A percentile compares a stretch with the other conserved stretches of the same genome.
Conservation (phyloP, 2,113 vertebrate species). For the Odobenus rosmarus region DNA sequence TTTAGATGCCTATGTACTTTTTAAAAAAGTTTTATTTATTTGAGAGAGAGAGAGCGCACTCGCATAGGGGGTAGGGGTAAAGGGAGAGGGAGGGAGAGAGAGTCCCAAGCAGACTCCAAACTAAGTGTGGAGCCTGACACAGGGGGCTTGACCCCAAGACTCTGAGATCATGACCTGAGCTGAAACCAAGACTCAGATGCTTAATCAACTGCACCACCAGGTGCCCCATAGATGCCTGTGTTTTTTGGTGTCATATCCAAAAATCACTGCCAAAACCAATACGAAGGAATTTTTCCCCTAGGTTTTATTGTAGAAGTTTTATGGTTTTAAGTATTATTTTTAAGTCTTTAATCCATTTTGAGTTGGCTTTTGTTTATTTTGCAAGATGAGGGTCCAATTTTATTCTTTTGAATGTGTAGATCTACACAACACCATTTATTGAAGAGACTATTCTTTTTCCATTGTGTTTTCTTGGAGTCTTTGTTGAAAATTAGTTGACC, state of each 20-base stretch:
- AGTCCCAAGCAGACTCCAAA: not conserved
- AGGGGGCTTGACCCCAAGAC: not conserved
- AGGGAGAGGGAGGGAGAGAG: not conserved
- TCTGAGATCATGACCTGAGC: not conserved
- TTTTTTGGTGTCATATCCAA: not conserved
- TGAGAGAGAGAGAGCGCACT: not conserved
- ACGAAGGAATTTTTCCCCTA: not conserved
- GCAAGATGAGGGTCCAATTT: not conserved
- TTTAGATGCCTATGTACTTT: not conserved
- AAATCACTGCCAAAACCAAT: not conserved
- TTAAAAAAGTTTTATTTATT: not conserved
- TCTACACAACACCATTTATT: not conserved
- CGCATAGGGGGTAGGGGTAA: not conserved
- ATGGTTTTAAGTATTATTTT: not conserved
- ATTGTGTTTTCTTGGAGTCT: not conserved
- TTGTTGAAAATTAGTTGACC: not conserved
- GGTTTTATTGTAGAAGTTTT: not conserved
- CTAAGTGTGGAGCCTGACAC: not conserved
- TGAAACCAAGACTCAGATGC: not conserved
- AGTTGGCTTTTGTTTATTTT: not conserved
- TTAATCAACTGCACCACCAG: not conserved
- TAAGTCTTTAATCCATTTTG: not conserved
- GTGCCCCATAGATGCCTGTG: not conserved
- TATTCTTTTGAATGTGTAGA: not conserved
- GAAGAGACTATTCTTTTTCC: not conserved